phyloP scores from a whole-genome alignment of 1,140 invertebrate species.

The Sitobion miscanthi region DNA sequence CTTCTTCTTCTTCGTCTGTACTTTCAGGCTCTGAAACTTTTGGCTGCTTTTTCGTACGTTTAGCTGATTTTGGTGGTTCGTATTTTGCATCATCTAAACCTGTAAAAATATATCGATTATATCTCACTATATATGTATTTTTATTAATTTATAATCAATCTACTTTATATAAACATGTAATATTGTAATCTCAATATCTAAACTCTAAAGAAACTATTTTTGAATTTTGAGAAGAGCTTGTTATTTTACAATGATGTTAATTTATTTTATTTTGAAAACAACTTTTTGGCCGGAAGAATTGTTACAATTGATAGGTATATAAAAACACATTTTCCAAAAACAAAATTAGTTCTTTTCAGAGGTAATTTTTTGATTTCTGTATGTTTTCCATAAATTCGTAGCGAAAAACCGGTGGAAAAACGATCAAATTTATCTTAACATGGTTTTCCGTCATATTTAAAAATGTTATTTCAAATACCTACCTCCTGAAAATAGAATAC shows the following conservation, averaged over 20 bases:
- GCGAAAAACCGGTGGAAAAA: not conserved
- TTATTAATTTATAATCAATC: not conserved
- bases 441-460: not conserved
- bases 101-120: not conserved
- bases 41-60: constrained; percentile 47
- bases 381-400: not conserved
- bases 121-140: not conserved
- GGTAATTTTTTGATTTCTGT: not conserved
- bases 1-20: constrained; percentile 22
- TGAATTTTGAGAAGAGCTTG: not conserved
- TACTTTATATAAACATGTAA: not conserved
- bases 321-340: not conserved
- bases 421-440: not conserved
- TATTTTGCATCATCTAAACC: constrained; percentile 63
- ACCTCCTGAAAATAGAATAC: too few species aligned
- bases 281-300: not conserved
- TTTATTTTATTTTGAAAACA: not conserved
- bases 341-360: not conserved
- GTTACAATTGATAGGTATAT: not conserved
- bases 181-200: not conserved
- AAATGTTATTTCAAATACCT: too few species aligned
- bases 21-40: constrained; percentile 14
- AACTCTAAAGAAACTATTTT: not conserved
- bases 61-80: constrained; percentile 61
- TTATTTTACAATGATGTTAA: not conserved